Percentiles rank a stretch among this genome's conserved stretches.
These are phyloP conservation scores for Ceratotherium simum DNA, from an alignment of 2,113 vertebrate species.

Conservation along the genomic window DNA sequence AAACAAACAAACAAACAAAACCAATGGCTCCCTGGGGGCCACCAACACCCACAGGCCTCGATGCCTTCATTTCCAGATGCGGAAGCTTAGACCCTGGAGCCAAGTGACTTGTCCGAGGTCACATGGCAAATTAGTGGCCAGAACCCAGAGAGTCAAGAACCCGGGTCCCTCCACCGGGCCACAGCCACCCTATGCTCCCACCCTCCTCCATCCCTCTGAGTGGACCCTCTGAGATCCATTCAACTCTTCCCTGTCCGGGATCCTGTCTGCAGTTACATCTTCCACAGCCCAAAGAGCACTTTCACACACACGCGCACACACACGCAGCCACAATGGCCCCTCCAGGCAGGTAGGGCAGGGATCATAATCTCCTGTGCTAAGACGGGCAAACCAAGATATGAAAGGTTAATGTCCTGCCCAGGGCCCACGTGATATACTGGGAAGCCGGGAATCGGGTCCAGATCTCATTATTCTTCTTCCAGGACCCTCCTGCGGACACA, in stretches of 20 bases:
- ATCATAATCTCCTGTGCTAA: neutral
- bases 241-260: neutral
- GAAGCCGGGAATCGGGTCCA: neutral
- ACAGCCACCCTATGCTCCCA: neutral
- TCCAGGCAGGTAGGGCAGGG: neutral
- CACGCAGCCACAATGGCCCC: neutral
- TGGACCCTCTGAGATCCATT: fast-evolving
- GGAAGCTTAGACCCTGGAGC: neutral
- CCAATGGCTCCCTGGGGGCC: neutral
- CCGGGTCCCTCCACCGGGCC: neutral
- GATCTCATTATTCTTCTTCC: too few species aligned
- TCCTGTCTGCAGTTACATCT: neutral
- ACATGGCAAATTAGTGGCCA: neutral
- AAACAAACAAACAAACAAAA: too few species aligned
- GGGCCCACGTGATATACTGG: too few species aligned
- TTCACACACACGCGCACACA: neutral
- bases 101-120: neutral
- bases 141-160: neutral
- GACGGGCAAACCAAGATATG: neutral
- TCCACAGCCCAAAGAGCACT: neutral
- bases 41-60: neutral
- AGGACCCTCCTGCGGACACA: neutral
- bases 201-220: neutral
- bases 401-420: neutral
- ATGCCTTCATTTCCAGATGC: neutral